Percentiles rank a stretch among this genome's conserved stretches.
These are phyloP conservation scores for Fukomys damarensis DNA, from an alignment of 2,113 vertebrate species.

Conservation along the genomic window DNA sequence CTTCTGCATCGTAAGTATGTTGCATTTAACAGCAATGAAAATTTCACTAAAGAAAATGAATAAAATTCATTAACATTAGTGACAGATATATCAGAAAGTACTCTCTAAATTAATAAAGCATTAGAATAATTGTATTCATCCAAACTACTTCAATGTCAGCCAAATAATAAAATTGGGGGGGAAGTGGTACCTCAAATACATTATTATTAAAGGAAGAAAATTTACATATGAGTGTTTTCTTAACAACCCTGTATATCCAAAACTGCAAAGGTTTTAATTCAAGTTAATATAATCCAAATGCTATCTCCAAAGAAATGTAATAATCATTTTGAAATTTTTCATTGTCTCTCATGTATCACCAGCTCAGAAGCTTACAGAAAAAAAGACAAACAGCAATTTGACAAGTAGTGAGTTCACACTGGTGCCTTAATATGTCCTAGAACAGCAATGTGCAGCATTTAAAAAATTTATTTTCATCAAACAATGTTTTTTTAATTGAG, in stretches of 20 bases:
- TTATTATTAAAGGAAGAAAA: background rate
- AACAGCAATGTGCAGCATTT: background rate
- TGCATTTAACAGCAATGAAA: background rate
- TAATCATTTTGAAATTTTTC: background rate
- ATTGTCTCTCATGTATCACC: background rate
- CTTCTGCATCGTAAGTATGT: background rate
- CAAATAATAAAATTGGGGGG: background rate
- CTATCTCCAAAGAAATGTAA: background rate
- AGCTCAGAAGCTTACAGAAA: background rate
- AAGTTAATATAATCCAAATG: background rate
- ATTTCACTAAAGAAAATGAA: background rate
- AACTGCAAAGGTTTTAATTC: constrained; percentile 7
- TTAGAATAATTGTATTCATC: background rate
- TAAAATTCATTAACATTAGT: background rate
- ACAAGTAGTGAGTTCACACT: background rate
- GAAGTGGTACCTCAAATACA: background rate
- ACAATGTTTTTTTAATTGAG: background rate
- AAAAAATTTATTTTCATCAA: constrained; percentile 23
- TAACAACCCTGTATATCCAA: background rate
- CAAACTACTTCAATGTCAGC: background rate
- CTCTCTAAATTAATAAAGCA: background rate
- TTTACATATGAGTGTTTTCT: background rate
- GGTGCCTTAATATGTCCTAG: background rate
- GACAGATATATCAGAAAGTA: background rate
- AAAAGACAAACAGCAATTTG: background rate